Percentiles rank a stretch among this genome's conserved stretches.
These are phyloP conservation scores for Sinonovacula constricta DNA, from an alignment of 1,140 invertebrate species.

Conservation along the genomic window DNA sequence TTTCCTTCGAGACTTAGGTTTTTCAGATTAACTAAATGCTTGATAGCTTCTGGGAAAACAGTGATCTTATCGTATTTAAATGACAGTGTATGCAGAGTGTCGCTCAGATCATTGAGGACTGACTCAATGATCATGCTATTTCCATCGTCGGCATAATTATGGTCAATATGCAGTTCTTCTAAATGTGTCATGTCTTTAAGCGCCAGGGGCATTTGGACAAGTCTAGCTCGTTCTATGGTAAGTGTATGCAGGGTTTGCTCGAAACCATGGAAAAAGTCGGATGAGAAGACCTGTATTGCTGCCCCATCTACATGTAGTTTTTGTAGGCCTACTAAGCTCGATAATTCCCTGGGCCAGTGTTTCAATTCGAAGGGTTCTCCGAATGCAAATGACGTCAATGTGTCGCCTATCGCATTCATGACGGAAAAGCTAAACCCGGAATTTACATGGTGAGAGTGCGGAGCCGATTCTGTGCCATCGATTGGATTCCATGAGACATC, in stretches of 20 bases:
- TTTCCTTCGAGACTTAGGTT: constrained; percentile 30
- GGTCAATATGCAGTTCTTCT: constrained; percentile 30
- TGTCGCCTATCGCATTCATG: constrained; percentile 1
- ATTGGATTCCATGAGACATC: constrained; percentile 1
- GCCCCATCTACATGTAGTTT: background rate
- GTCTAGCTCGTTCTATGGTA: background rate
- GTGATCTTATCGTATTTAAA: constrained; percentile 10
- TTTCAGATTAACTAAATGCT: constrained; percentile 4
- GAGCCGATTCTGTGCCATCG: background rate
- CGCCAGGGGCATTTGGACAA: constrained; percentile 1
- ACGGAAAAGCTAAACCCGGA: background rate
- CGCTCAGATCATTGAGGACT: background rate
- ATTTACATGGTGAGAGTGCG: too few relatives aligned
- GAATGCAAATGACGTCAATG: constrained; percentile 18
- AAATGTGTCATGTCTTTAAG: constrained; percentile 14
- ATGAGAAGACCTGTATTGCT: background rate
- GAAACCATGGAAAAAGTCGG: constrained; percentile 12
- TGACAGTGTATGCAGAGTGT: constrained; percentile 15
- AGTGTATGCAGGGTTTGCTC: constrained; percentile 6
- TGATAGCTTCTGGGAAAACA: constrained; percentile 1
- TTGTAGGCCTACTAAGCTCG: background rate
- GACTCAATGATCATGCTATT: constrained; percentile 7
- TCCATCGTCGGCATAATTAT: background rate
- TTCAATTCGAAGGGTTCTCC: background rate
- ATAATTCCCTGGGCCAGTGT: constrained; percentile 5